A percentile compares a stretch with the other conserved stretches of the same genome.
Conservation (phyloP, 1,140 invertebrate genomes). For the Atta texana region DNA sequence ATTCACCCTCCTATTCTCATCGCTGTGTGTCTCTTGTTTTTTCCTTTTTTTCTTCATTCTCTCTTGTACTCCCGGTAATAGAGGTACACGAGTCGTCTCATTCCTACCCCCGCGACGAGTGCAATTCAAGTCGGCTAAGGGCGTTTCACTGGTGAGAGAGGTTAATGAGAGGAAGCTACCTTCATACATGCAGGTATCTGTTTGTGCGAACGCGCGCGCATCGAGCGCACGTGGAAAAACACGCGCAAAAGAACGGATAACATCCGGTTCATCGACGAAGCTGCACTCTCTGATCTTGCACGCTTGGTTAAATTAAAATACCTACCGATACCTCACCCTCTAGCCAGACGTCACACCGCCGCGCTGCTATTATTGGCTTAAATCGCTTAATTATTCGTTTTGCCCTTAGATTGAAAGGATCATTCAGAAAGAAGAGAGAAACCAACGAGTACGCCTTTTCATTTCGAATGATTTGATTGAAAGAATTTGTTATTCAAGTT, state of each 20-base stretch:
- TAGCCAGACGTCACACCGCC: neutral
- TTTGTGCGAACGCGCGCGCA: neutral
- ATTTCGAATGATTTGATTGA: constrained; percentile 1
- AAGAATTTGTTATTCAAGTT: neutral
- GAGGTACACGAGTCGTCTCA: constrained; percentile 15
- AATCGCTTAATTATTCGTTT: constrained; percentile 28
- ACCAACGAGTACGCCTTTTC: neutral
- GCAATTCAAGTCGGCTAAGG: constrained; percentile 70
- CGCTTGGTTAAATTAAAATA: constrained; percentile 47
- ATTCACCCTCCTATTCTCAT: constrained; percentile 21
- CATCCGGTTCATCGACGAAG: constrained; percentile 6
- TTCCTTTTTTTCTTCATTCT: neutral
- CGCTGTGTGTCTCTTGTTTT: constrained; percentile 1
- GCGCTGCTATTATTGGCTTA: constrained; percentile 8
- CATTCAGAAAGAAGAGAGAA: neutral
- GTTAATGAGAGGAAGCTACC: constrained; percentile 68
- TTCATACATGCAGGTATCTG: neutral
- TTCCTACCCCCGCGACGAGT: constrained; percentile 48
- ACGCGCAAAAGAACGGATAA: constrained; percentile 16
- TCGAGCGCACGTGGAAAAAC: constrained; percentile 26
- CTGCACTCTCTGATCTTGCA: constrained; percentile 35
- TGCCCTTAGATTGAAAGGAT: neutral
- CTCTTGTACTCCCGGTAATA: neutral
- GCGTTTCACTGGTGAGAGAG: constrained; percentile 66
- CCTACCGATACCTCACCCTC: neutral